Conservation (phyloP, 2,888 invertebrate genomes). For the Empis stercorea region DNA sequence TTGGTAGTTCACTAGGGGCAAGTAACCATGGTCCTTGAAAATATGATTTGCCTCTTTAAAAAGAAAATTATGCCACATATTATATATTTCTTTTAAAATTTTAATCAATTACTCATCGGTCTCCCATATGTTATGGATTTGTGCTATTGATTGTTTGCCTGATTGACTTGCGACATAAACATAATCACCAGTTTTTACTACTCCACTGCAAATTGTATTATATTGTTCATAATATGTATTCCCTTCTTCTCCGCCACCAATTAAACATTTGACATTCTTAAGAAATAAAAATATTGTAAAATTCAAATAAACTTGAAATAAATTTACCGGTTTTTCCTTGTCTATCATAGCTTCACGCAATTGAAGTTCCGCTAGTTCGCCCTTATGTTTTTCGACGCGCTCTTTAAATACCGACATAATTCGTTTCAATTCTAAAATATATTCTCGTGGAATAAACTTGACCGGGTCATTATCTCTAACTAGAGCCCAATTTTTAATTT, state of each 20-base stretch:
- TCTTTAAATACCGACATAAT: constrained; percentile 90
- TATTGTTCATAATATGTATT: constrained; percentile 88
- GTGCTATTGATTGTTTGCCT: constrained; percentile 80
- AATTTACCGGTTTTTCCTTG: constrained; percentile 68
- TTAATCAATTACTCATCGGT: constrained; percentile 56
- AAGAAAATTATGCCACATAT: constrained; percentile 6
- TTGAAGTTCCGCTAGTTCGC: constrained; percentile 74
- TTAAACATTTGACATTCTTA: constrained; percentile 67
- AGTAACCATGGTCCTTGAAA: constrained; percentile 93
- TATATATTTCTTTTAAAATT: neutral
- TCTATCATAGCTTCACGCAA: constrained; percentile 70
- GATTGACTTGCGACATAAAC: constrained; percentile 89
- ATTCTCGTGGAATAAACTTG: constrained; percentile 53
- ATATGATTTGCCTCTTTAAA: constrained; percentile 67
- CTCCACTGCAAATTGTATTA: constrained; percentile 69
- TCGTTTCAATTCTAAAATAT: constrained; percentile 68
- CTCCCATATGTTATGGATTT: constrained; percentile 91
- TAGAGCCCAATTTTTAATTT: constrained; percentile 69
- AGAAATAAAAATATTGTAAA: constrained; percentile 17
- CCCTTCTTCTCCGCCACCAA: constrained; percentile 57
- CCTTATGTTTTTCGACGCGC: constrained; percentile 77
- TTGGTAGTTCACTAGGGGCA: constrained; percentile 74
- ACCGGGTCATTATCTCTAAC: constrained; percentile 46
- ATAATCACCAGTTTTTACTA: constrained; percentile 82
- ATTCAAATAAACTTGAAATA: no score